Percentiles rank a stretch among this genome's conserved stretches.
Evolutionary conservation across 2,113 vertebrate species (phyloP).

Genomic region (Pygoscelis antarcticus): DNA sequence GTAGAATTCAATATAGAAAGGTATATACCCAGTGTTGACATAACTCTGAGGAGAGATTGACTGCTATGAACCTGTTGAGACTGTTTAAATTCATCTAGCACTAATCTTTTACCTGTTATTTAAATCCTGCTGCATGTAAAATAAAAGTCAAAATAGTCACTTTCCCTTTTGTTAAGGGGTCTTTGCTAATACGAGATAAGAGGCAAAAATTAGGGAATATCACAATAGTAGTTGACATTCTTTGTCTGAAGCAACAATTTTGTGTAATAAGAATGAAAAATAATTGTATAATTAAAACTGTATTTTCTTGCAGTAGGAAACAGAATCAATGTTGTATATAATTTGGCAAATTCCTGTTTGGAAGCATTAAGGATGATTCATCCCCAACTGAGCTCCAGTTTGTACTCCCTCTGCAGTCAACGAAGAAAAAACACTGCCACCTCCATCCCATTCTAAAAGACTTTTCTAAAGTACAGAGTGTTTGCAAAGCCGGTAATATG

Average conservation of each 20-base stretch:
- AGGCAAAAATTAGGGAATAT: neutral
- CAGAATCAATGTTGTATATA: neutral
- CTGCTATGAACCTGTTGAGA: neutral
- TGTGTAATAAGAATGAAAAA: neutral
- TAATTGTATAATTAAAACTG: neutral
- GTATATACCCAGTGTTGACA: neutral
- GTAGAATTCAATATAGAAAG: neutral
- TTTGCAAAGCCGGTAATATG: neutral
- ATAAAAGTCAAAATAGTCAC: neutral
- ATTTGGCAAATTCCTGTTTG: constrained; percentile 28
- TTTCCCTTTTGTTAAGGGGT: neutral
- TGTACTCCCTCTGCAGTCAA: neutral
- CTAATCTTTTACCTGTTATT: neutral
- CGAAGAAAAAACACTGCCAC: neutral
- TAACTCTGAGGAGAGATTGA: neutral
- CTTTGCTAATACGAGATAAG: neutral
- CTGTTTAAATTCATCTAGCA: neutral
- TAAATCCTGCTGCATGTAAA: neutral
- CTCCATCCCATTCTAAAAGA: neutral
- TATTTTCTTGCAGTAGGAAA: neutral
- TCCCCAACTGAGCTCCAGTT: neutral
- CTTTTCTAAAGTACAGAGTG: neutral
- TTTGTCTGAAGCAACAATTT: neutral
- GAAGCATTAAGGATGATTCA: constrained; percentile 22
- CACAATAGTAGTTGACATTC: neutral